Evolutionary conservation across 2,113 vertebrate genomes (phyloP).

Genomic region (Elanoides forficatus): DNA sequence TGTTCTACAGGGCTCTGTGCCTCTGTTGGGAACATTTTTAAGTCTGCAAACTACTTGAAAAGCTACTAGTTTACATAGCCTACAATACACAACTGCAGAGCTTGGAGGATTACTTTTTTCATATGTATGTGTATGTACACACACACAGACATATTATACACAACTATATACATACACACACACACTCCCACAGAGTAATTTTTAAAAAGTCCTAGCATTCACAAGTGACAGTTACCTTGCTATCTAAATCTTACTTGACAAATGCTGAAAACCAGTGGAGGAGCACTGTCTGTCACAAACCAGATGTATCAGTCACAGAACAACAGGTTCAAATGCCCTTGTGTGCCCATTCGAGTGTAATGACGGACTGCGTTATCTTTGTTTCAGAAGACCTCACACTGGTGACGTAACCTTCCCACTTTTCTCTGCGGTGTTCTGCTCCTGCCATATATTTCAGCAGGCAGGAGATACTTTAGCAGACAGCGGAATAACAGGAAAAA

Average conservation of each 20-base stretch:
- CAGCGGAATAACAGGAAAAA: background rate
- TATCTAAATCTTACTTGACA: background rate
- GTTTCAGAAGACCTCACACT: background rate
- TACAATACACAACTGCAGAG: background rate
- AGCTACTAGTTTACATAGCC: background rate
- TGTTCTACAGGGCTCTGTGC: background rate
- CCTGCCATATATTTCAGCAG: background rate
- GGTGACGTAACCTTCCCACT: background rate
- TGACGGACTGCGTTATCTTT: rapidly evolving
- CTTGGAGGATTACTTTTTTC: background rate
- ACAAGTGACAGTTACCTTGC: background rate
- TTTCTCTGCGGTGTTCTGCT: background rate
- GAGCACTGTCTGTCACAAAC: background rate
- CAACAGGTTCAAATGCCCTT: background rate
- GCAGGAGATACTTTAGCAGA: background rate
- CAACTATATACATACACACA: background rate
- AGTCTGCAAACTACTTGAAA: background rate
- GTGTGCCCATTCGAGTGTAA: rapidly evolving
- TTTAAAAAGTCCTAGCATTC: background rate
- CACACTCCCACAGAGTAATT: background rate
- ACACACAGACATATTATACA: rapidly evolving
- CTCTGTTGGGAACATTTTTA: background rate
- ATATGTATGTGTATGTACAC: rapidly evolving
- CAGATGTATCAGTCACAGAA: background rate
- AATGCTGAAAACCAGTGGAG: background rate